Evolutionary conservation across 1,140 invertebrate species (phyloP), one percentile per base, ranked within the genome.

Genomic region (Sminthurides bifidus): DNA sequence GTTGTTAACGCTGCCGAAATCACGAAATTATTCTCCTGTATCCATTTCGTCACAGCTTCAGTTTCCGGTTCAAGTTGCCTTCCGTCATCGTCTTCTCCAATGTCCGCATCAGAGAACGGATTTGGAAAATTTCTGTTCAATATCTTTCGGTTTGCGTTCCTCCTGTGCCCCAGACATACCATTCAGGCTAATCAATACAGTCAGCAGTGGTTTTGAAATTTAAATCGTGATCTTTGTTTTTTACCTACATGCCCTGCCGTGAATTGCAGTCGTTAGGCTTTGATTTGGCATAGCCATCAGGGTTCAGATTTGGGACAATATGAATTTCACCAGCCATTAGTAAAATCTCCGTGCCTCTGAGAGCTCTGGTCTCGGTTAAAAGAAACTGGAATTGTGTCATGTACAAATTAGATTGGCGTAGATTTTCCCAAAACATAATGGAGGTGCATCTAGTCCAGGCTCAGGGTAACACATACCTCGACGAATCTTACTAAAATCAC

Each of bases 301-400:
- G 63, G 56, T 61, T 65, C 31, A 65, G 14, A 40, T 65, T 61
- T 0, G 57, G 54, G 27, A 61, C 35, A 58, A 65, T 58, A 26
- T 65, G 63, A 31, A 65, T 55, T 54, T 65, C 59, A 23, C 31
- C 55, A 37, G 51, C 26, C 3, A 65, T 19, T 19, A 64, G 33
- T 35, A 35, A 35, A 10, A 35, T 10, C 6, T 23, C 21, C 40
- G 21, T 43, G 26, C 8, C 8, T 43, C 3, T 43, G 40, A 43
- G 21, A 43, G 40, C 14, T 3, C 10, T 43, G n/a, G n/a, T n/a
- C n/a, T n/a, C n/a, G n/a, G n/a, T n/a, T n/a, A n/a, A n/a, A n/a
- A n/a, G n/a, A n/a, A n/a, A n/a, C n/a, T n/a, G n/a, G n/a, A n/a
- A n/a, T n/a, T n/a, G n/a, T n/a, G n/a, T n/a, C n/a, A n/a, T n/a